A percentile compares a stretch with the other conserved stretches of the same genome.
Evolutionary conservation across 2,797 vertebrate genomes (phyloP).

Genomic region (Mareca strepera): DNA sequence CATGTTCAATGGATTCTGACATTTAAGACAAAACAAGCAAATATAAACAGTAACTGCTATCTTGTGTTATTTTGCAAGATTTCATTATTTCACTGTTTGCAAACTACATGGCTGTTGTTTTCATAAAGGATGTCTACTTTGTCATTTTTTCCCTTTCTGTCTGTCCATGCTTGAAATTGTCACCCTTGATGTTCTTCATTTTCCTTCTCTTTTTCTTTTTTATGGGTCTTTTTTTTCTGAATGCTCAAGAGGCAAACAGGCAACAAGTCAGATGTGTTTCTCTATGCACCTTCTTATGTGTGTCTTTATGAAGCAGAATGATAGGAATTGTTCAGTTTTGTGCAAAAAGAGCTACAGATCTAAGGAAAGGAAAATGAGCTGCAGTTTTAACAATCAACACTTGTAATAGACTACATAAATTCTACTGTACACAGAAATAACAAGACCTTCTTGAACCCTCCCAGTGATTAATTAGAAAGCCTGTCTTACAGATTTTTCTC

Average conservation of each 20-base stretch:
- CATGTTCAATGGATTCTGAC: neutral
- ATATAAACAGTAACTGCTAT: neutral
- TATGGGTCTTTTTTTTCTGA: neutral
- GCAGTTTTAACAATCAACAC: conserved; percentile 50
- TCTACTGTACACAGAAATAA: conserved; percentile 70
- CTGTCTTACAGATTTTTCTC: conserved; percentile 77
- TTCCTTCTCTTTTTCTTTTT: neutral
- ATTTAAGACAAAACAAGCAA: neutral
- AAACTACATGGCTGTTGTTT: neutral
- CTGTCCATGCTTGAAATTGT: neutral
- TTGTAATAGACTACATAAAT: conserved; percentile 64
- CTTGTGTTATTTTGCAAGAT: neutral
- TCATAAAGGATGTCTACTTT: neutral
- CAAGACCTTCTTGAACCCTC: conserved; percentile 73
- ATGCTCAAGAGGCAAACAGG: neutral
- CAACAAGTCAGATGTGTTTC: neutral
- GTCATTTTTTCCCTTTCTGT: neutral
- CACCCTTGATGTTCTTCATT: neutral
- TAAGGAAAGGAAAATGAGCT: conserved; percentile 41
- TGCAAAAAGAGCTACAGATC: neutral
- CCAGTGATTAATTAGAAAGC: conserved; percentile 78
- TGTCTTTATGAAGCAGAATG: neutral
- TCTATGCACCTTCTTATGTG: neutral
- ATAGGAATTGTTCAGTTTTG: neutral
- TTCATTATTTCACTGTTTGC: neutral